Base-by-base conservation (phyloP, 1,140 invertebrate genomes). In the Artemia franciscana region DNA sequence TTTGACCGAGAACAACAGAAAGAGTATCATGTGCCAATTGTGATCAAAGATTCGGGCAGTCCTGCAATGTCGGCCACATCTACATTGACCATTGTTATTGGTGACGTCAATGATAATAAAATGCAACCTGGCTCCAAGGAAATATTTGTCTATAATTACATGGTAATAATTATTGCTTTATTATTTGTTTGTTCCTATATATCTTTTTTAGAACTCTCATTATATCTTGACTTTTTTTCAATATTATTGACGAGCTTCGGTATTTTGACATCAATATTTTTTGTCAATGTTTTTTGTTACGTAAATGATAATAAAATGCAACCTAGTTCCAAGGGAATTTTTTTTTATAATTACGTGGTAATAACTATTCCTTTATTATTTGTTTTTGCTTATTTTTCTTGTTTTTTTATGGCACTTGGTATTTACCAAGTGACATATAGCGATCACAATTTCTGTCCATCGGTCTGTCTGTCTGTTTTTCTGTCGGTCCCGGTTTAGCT, bases 221-320 rank as follows among this genome's bases (percentile, higher is more conserved):
- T n/a, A n/a, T n/a, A n/a, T n/a, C n/a, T n/a, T n/a, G n/a, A n/a
- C n/a, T n/a, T n/a, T n/a, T n/a, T n/a, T n/a, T n/a, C n/a, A n/a
- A n/a, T n/a, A n/a, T n/a, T n/a, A n/a, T 86, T 84, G 66, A 88
- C 84, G 58, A 88, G 82, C 70, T 87, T 84, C 7, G 84, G 85
- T 0, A 91, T 92, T 85, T 91, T 89, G 39, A 91, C 91, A 63
- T 93, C 91, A 2, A 91, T 87, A 67, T 95, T 90, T 0, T 72
- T 97, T 4, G 94, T 89, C 0, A 88, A 97, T 5, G 87, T 93
- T 23, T 95, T 98, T 68, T 91, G 74, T 21, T 78, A 79, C 68
- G 84, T 88, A 1, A 97, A 97, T 71, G 92, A 98, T 70, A 95
- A 97, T 74, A 89, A 91, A 75, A 96, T 96, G 88, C 85, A 90